A percentile compares a stretch with the other conserved stretches of the same genome.
Conservation (phyloP, 2,888 invertebrate species). For the Salticus scenicus region DNA sequence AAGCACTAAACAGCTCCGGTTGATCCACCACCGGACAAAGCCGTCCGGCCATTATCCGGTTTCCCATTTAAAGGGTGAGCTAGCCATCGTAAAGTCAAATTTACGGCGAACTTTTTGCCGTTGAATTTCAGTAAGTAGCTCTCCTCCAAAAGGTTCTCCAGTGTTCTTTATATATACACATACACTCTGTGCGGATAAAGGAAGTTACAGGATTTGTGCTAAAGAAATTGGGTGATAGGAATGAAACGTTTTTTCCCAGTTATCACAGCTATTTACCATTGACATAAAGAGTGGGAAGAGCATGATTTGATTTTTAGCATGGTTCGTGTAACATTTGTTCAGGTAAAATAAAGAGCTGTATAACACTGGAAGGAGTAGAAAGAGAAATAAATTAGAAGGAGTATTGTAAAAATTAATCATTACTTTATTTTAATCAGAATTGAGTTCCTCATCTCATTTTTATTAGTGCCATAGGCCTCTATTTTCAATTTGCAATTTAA, state of each 20-base stretch:
- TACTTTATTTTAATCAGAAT: no score
- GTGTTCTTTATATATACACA: background rate
- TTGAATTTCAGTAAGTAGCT: no score
- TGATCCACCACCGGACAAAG: background rate
- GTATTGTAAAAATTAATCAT: no score
- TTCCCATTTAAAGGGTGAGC: slow-evolving; percentile 1
- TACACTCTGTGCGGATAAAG: background rate
- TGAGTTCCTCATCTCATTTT: no score
- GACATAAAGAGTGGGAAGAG: no score
- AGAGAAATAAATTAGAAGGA: no score
- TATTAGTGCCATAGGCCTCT: no score
- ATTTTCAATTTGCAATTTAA: no score
- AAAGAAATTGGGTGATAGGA: background rate
- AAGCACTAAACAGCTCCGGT: background rate
- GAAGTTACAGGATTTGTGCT: background rate
- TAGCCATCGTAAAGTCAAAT: slow-evolving; percentile 1
- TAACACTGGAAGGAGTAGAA: no score
- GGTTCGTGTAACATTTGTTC: no score
- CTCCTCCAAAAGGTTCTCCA: background rate
- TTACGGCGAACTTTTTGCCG: background rate
- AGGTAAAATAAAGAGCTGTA: no score
- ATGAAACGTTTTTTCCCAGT: background rate
- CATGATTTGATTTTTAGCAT: no score
- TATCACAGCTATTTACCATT: background rate
- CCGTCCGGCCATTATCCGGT: background rate